Evolutionary conservation across 2,888 invertebrate species (phyloP), one percentile per base, ranked within the genome.

Genomic region (Stomorhina lunata): DNA sequence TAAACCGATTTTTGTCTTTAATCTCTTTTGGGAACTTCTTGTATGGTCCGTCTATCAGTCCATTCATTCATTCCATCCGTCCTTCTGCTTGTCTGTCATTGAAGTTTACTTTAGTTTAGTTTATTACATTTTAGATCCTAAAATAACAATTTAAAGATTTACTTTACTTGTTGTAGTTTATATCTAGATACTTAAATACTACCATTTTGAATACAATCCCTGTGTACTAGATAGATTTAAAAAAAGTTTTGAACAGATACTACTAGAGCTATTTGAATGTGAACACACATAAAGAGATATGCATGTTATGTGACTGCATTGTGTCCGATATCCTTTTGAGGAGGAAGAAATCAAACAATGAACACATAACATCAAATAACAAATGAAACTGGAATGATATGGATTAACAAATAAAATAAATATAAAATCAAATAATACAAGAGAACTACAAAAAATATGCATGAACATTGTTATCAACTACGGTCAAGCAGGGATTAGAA

Each of bases 71-170:
- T n/a, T 43, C n/a, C 10, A 20, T 32, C 17, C n/a, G 45, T 59
- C 4, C 7, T 34, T 68, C 37, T 68, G 20, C 37, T 17, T 53
- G 55, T 22, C 6, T 20, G 34, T 7, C 7, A 29, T n/a, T 37
- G 66, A 72, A 65, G 79, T 50, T 79, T 79, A 68, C 6, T 77
- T 69, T 53, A 50, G 53, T 79, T 57, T 59, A 79, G 79, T 80
- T 80, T 73, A 80, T 80, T 80, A 66, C 43, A 73, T 65, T 73
- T 25, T 68, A 73, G 57, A 76, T 81, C 63, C 59, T 68, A 72
- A 77, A 77, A 81, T 81, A 81, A 81, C 81, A 81, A 72, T 81
- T 81, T 72, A 61, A 77, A 81, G 81, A 81, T 81, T 81, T 81
- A 81, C 77, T 61, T 65, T 7, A 53, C 40, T 29, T 22, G 53